These are phyloP conservation scores for Coreoperca whiteheadi DNA, from an alignment of 2,113 vertebrate species.

Conservation along the genomic window DNA sequence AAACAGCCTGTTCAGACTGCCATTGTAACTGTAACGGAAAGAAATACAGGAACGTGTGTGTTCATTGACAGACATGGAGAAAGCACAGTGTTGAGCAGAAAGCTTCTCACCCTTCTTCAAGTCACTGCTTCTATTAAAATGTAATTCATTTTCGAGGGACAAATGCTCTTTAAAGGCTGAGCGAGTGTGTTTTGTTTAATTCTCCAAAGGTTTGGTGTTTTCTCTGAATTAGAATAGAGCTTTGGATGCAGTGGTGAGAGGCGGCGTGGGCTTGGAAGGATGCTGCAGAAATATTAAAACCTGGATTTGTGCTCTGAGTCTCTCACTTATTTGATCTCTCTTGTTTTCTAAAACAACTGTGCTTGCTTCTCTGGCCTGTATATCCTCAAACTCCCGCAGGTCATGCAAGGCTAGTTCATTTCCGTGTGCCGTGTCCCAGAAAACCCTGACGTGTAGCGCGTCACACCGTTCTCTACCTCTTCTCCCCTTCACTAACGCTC, in stretches of 20 bases:
- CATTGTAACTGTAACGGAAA: slow-evolving; percentile 45
- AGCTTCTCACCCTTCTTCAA: slow-evolving; percentile 15
- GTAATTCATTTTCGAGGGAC: slow-evolving; percentile 29
- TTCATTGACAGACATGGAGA: slow-evolving; percentile 38
- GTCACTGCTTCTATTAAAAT: slow-evolving; percentile 52
- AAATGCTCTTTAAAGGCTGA: slow-evolving; percentile 33
- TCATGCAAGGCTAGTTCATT: slow-evolving; percentile 76
- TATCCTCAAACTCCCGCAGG: slow-evolving; percentile 35
- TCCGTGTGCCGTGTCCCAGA: slow-evolving; percentile 66
- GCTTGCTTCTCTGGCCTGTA: slow-evolving; percentile 1
- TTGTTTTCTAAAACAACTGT: slow-evolving; percentile 38
- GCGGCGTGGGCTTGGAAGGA: slow-evolving; percentile 3
- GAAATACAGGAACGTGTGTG: slow-evolving; percentile 17
- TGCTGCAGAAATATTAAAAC: slow-evolving; percentile 43
- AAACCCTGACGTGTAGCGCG: slow-evolving; percentile 49
- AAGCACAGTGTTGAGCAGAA: slow-evolving; percentile 46
- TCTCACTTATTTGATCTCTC: slow-evolving; percentile 36
- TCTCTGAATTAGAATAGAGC: slow-evolving; percentile 44
- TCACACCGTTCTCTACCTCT: slow-evolving; percentile 57
- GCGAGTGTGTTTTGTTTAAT: slow-evolving; percentile 23
- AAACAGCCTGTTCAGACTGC: slow-evolving; percentile 32
- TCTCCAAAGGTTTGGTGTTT: slow-evolving; percentile 49
- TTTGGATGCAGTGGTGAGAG: slow-evolving; percentile 20
- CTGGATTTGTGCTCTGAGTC: slow-evolving; percentile 20
- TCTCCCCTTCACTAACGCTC: slow-evolving; percentile 45